Evolutionary conservation across 2,888 invertebrate genomes (phyloP), one percentile per base, ranked within the genome.

Genomic region (Drosophila affinis): DNA sequence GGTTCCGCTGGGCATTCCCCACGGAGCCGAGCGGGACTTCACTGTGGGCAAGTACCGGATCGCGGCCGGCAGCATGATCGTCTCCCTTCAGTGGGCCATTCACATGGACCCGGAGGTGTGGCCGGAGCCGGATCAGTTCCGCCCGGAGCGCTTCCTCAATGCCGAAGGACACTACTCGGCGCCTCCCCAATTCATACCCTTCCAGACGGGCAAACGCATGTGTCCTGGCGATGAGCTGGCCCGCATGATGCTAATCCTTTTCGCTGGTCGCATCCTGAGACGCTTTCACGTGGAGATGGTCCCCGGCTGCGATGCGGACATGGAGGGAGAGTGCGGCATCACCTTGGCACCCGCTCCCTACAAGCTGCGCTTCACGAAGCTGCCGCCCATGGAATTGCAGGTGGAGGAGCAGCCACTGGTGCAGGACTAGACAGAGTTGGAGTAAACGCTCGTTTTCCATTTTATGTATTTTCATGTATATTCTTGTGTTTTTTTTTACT

Each of bases 191-290:
- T 97, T 97, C 84, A 94, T 97, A 81, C 97, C 97, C 0, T 97
- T 97, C 89, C 97, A 97, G 92, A 94, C 94, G 73, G 97, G 97
- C 96, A 96, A 97, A 90, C 94, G 97, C 39, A 95, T 96, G 94
- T 97, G 97, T 89, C 94, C 97, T 0, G 97, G 97, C 0, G 97
- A 97, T 72, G 97, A 97, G 87, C 91, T 97, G 49, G 96, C 96
- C 0, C 94, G 94, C 74, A 96, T 96, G 95, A 89, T 95, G 24
- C 87, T 95, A 29, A 94, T 94, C 67, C 90, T 96, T 1, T 95
- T 95, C 54, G 93, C 94, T 9, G 94, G 95, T 0, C 93, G 94
- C 45, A 93, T 97, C 10, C 87, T 96, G 0, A 92, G 95, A 9
- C 93, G 94, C 4, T 95, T 94, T 83, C 72, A 89, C 90, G 4